Evolutionary conservation across 2,113 vertebrate genomes (phyloP).

Genomic region (Beaufortia kweichowensis): DNA sequence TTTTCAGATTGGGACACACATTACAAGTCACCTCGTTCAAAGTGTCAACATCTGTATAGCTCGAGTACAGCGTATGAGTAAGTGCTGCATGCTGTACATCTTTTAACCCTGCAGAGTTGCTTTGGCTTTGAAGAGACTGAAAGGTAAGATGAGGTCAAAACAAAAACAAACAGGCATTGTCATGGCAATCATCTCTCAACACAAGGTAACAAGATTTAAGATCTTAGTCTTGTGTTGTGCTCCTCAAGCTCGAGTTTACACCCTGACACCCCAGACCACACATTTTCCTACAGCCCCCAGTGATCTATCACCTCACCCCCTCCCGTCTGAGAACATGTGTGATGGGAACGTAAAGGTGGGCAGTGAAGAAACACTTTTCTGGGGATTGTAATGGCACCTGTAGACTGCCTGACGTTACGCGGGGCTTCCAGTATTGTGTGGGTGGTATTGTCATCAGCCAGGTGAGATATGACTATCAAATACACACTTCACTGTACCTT

Average conservation of each 20-base stretch:
- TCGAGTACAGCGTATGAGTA: neutral
- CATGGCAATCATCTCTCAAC: neutral
- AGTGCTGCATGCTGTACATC: slow-evolving; percentile 4
- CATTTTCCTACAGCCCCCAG: slow-evolving; percentile 30
- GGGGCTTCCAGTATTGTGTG: slow-evolving; percentile 52
- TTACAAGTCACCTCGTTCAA: slow-evolving; percentile 3
- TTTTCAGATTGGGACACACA: slow-evolving; percentile 21
- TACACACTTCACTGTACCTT: slow-evolving; percentile 50
- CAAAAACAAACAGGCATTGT: neutral
- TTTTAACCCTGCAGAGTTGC: neutral
- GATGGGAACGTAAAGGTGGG: slow-evolving; percentile 48
- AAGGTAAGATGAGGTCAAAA: slow-evolving; percentile 22
- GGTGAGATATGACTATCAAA: slow-evolving; percentile 57
- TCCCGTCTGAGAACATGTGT: slow-evolving; percentile 23
- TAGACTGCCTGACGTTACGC: slow-evolving; percentile 17
- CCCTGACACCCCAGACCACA: slow-evolving; percentile 50
- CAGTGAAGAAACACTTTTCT: slow-evolving; percentile 50
- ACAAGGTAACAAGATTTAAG: neutral
- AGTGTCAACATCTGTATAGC: slow-evolving; percentile 20
- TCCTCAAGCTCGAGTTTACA: neutral
- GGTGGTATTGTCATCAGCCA: slow-evolving; percentile 52
- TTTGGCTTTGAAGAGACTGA: slow-evolving; percentile 17
- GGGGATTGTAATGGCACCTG: slow-evolving; percentile 33
- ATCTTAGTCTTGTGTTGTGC: too few species aligned
- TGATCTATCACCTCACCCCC: slow-evolving; percentile 25